A percentile compares a stretch with the other conserved stretches of the same genome.
These are phyloP conservation scores for Chymomyza fuscimana DNA, from an alignment of 2,888 invertebrate genomes.

Conservation along the genomic window DNA sequence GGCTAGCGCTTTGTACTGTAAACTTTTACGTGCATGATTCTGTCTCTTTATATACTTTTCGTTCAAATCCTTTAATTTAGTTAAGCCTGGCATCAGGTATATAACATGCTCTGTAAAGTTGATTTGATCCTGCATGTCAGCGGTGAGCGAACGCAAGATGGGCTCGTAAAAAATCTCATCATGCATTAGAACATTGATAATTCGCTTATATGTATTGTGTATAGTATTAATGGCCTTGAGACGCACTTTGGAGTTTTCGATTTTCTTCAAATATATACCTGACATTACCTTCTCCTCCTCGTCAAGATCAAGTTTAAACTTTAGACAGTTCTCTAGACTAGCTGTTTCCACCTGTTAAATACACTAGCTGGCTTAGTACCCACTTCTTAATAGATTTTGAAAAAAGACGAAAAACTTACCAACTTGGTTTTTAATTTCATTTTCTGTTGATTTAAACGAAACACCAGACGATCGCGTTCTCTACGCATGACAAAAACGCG, in stretches of 20 bases:
- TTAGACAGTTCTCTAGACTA: slow-evolving; percentile 73
- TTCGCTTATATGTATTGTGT: slow-evolving; percentile 74
- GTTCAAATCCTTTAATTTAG: slow-evolving; percentile 68
- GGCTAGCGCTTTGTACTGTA: slow-evolving; percentile 64
- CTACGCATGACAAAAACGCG: slow-evolving; percentile 77
- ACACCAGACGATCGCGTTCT: slow-evolving; percentile 75
- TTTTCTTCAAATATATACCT: slow-evolving; percentile 67
- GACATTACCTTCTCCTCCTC: slow-evolving; percentile 55
- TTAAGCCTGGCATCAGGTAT: slow-evolving; percentile 75
- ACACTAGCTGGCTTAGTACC: neutral
- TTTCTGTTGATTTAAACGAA: slow-evolving; percentile 63
- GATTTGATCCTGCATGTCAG: slow-evolving; percentile 77
- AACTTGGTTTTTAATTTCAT: slow-evolving; percentile 64
- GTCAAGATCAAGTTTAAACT: slow-evolving; percentile 65
- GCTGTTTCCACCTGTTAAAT: slow-evolving; percentile 63
- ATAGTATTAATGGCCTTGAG: slow-evolving; percentile 76
- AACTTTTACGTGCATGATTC: slow-evolving; percentile 67
- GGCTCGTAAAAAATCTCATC: slow-evolving; percentile 79
- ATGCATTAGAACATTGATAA: slow-evolving; percentile 73
- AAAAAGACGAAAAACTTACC: slow-evolving; percentile 40
- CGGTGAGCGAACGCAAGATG: slow-evolving; percentile 73
- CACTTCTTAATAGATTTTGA: no score
- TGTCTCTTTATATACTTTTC: slow-evolving; percentile 57
- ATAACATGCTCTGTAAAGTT: slow-evolving; percentile 77
- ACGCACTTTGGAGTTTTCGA: slow-evolving; percentile 77